Evolutionary conservation across 2,113 vertebrate genomes (phyloP).

Genomic region (Micromys minutus): DNA sequence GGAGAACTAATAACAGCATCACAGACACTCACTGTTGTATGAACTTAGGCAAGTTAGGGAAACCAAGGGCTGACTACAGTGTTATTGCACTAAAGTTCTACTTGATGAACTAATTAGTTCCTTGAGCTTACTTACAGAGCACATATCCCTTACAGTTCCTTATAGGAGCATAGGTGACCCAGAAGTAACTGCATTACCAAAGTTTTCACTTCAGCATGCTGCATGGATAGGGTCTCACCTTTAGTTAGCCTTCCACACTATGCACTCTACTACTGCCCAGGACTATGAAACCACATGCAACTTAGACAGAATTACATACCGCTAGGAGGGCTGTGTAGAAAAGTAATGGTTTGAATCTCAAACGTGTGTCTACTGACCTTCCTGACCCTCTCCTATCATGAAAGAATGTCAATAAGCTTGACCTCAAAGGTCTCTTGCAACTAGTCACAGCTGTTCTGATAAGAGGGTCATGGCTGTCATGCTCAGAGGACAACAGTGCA

Average conservation of each 20-base stretch:
- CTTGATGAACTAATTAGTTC: not conserved
- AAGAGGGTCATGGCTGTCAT: not conserved
- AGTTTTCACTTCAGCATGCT: not conserved
- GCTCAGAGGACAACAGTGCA: not conserved
- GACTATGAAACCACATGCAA: not conserved
- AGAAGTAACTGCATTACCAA: not conserved
- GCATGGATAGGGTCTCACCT: not conserved
- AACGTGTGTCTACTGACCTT: not conserved
- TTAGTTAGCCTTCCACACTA: not conserved
- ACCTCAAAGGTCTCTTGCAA: not conserved
- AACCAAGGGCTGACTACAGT: too few relatives aligned
- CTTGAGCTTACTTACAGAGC: not conserved
- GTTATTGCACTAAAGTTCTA: not conserved
- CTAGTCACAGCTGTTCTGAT: not conserved
- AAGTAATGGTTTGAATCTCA: not conserved
- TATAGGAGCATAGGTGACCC: not conserved
- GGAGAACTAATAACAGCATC: not conserved
- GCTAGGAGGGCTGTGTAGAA: not conserved
- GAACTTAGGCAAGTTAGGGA: not conserved
- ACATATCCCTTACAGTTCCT: not conserved
- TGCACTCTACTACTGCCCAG: not conserved
- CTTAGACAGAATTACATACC: not conserved
- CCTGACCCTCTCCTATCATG: not conserved
- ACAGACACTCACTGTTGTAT: not conserved
- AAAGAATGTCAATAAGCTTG: too few relatives aligned